Evolutionary conservation across 2,888 invertebrate genomes (phyloP).

Genomic region (Hylaea fasciaria): DNA sequence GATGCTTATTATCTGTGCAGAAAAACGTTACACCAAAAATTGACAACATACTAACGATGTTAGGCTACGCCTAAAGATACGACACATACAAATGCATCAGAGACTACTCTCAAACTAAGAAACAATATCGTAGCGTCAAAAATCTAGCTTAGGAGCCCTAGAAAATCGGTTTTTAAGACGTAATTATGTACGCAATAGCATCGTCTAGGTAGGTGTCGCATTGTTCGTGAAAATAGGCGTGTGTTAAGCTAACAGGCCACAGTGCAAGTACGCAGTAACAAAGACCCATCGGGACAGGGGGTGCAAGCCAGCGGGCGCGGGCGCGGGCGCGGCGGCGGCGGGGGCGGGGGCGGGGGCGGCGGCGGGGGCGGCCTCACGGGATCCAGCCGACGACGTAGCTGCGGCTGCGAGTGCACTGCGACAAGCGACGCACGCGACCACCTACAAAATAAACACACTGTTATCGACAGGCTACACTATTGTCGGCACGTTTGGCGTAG

Average conservation of each 20-base stretch:
- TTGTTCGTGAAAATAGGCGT: neutral
- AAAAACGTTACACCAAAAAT: too few species aligned
- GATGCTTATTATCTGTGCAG: too few species aligned
- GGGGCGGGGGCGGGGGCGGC: slow-evolving; percentile 14
- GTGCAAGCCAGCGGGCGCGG: slow-evolving; percentile 32
- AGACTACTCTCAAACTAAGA: too few species aligned
- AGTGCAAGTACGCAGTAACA: slow-evolving; percentile 40
- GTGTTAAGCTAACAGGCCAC: slow-evolving; percentile 3
- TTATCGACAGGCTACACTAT: neutral
- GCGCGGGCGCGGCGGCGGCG: slow-evolving; percentile 25
- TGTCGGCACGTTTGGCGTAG: too few species aligned
- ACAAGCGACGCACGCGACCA: slow-evolving; percentile 92
- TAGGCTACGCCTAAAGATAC: too few species aligned
- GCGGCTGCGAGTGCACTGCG: slow-evolving; percentile 89
- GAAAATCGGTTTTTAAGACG: too few species aligned
- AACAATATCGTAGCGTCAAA: too few species aligned
- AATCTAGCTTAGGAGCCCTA: too few species aligned
- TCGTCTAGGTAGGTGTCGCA: too few species aligned
- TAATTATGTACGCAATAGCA: too few species aligned
- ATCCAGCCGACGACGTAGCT: slow-evolving; percentile 92
- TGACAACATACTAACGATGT: too few species aligned
- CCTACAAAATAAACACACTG: slow-evolving; percentile 61
- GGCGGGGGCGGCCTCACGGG: slow-evolving; percentile 59
- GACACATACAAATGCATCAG: too few species aligned
- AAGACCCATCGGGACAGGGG: slow-evolving; percentile 35